Evolutionary conservation across 1,140 invertebrate genomes (phyloP).

Genomic region (Trichoplusia ni): DNA sequence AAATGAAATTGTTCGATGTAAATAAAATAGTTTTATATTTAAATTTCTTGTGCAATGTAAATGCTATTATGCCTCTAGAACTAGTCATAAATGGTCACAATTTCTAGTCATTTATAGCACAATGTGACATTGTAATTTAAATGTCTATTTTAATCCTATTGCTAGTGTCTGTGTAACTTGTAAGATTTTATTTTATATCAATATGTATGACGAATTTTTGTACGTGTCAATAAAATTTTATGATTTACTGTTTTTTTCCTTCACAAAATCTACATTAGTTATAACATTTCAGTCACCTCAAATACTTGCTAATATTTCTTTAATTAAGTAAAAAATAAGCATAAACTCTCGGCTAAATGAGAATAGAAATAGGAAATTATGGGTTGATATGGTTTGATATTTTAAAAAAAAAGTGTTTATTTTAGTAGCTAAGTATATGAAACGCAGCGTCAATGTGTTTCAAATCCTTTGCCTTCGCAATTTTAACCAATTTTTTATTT

Average conservation of each 20-base stretch:
- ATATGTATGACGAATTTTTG: constrained; percentile 31
- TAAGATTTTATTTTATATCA: constrained; percentile 13
- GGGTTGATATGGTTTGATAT: no score
- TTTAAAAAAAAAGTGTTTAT: no score
- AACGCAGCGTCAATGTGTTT: no score
- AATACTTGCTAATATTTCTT: no score
- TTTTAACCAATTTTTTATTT: no score
- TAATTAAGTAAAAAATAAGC: no score
- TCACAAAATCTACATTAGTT: background rate
- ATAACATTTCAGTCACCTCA: no score
- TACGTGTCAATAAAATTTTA: constrained; percentile 35
- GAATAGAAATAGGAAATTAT: no score
- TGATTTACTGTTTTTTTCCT: constrained; percentile 20
- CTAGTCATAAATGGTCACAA: constrained; percentile 18
- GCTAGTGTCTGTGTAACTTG: background rate
- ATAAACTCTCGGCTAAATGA: no score
- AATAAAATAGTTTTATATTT: constrained; percentile 32
- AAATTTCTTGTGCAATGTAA: constrained; percentile 44
- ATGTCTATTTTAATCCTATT: constrained; percentile 41
- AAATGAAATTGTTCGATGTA: constrained; percentile 19
- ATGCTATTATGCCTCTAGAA: constrained; percentile 38
- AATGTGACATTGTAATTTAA: constrained; percentile 5
- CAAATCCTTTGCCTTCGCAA: no score
- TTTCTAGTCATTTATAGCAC: constrained; percentile 43
- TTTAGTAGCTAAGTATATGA: no score